phyloP scores from a whole-genome alignment of 2,113 vertebrate species.

The Vulpes ferrilata region DNA sequence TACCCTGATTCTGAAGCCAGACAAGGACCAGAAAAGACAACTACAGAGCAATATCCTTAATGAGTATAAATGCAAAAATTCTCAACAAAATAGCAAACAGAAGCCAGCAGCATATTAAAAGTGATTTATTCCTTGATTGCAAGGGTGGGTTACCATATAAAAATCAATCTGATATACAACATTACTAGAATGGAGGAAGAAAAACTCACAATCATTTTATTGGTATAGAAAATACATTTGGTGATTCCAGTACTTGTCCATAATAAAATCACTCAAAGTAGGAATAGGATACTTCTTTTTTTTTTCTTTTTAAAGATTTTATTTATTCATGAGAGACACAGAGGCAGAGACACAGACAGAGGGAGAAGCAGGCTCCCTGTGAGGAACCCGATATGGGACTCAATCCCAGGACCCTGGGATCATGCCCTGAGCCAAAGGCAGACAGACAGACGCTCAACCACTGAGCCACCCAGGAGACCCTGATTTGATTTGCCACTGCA shows the following conservation, averaged over 20 bases:
- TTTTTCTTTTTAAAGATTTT: too few relatives aligned
- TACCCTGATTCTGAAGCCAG: neutral
- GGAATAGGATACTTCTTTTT: neutral
- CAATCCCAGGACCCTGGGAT: too few relatives aligned
- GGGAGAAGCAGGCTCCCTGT: too few relatives aligned
- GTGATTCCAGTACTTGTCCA: neutral
- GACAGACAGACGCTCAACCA: too few relatives aligned
- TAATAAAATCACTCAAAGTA: neutral
- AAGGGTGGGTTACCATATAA: neutral
- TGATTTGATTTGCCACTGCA: neutral
- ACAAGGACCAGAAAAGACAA: neutral
- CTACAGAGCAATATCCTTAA: neutral
- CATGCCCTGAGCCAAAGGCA: too few relatives aligned
- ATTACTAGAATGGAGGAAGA: neutral
- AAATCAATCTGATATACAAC: neutral
- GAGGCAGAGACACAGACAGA: too few relatives aligned
- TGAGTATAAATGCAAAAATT: neutral
- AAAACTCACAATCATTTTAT: neutral
- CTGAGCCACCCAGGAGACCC: too few relatives aligned
- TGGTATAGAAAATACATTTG: constrained; percentile 21
- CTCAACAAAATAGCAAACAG: neutral
- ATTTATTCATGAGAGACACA: too few relatives aligned
- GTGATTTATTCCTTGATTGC: neutral
- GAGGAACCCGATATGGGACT: too few relatives aligned
- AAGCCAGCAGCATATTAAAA: neutral